Evolutionary conservation across 2,113 vertebrate species (phyloP).

Genomic region (Perognathus longimembris): DNA sequence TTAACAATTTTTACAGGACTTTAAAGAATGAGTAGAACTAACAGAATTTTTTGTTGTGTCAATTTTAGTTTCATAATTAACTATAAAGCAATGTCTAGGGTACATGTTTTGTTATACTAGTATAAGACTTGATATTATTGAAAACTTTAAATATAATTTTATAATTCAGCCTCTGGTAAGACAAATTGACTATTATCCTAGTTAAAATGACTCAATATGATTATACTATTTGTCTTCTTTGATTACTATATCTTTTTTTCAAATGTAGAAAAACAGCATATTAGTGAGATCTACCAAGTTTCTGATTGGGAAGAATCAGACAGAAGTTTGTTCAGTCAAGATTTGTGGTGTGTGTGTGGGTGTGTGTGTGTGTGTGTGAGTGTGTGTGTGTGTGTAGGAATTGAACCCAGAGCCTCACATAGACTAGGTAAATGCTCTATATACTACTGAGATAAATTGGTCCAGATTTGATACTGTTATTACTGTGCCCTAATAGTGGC

Average conservation of each 20-base stretch:
- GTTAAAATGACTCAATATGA: background rate
- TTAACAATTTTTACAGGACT: constrained; percentile 54
- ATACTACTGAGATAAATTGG: background rate
- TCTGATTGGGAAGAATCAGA: constrained; percentile 20
- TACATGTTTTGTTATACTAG: constrained; percentile 38
- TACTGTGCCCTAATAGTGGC: background rate
- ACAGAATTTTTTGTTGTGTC: constrained; percentile 56
- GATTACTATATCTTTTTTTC: constrained; percentile 44
- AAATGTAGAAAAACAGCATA: constrained; percentile 40
- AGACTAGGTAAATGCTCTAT: background rate
- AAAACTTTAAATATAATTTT: constrained; percentile 55
- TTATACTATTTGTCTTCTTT: constrained; percentile 52
- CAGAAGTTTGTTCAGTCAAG: constrained; percentile 35
- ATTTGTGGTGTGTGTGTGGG: background rate
- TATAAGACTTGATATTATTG: constrained; percentile 37
- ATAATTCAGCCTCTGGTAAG: constrained; percentile 55
- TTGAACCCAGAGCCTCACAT: background rate
- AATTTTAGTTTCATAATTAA: constrained; percentile 65
- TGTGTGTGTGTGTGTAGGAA: background rate
- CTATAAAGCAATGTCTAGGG: constrained; percentile 20
- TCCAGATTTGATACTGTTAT: constrained; percentile 13
- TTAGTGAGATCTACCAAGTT: constrained; percentile 28
- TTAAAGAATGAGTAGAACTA: constrained; percentile 56
- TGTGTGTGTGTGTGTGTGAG: background rate
- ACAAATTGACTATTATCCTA: background rate